These are phyloP conservation scores for Tyria jacobaeae DNA, from an alignment of 2,888 invertebrate genomes.

Conservation along the genomic window DNA sequence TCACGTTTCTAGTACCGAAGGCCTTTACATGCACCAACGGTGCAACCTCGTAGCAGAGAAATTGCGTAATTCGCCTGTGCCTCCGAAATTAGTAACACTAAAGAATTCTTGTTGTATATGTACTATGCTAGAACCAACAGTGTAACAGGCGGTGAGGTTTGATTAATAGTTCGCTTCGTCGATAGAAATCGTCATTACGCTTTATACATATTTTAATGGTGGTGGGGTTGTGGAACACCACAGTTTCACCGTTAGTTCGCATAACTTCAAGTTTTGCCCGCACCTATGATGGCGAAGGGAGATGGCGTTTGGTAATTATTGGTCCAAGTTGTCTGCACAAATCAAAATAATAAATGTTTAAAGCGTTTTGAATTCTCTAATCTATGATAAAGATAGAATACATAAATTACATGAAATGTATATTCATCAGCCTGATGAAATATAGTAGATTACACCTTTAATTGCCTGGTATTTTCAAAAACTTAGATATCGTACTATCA, in stretches of 20 bases:
- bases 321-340: conserved; percentile 8
- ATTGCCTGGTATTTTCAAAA: background rate
- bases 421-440: too few species aligned
- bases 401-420: too few species aligned
- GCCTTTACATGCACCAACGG: too few species aligned
- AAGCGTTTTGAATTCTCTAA: too few species aligned
- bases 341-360: background rate
- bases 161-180: conserved; percentile 47
- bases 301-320: conserved; percentile 1
- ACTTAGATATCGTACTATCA: background rate
- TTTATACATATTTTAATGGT: conserved; percentile 48
- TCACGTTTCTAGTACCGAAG: too few species aligned
- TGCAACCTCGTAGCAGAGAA: too few species aligned
- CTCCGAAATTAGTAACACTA: too few species aligned
- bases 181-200: conserved; percentile 52
- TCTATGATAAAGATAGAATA: too few species aligned
- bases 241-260: conserved; percentile 45
- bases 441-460: background rate
- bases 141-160: conserved; percentile 27
- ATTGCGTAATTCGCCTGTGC: too few species aligned
- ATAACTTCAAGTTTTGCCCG: conserved; percentile 38
- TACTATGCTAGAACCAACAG: conserved; percentile 19
- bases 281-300: conserved; percentile 6
- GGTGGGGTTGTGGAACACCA: conserved; percentile 26
- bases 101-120: too few species aligned